These are phyloP conservation scores for Tursiops truncatus DNA, from an alignment of 2,113 vertebrate species.

Conservation along the genomic window DNA sequence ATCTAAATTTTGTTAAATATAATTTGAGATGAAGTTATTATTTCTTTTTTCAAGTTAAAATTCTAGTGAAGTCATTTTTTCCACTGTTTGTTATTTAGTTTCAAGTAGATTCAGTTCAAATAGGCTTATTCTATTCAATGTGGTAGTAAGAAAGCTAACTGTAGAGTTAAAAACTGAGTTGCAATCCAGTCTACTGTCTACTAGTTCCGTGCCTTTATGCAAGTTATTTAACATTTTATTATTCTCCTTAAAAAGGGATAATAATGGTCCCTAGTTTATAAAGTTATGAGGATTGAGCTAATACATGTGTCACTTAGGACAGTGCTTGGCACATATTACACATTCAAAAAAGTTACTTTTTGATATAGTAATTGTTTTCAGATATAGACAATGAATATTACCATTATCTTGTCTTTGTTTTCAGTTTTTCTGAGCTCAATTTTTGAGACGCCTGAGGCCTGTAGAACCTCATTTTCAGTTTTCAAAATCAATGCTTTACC, in stretches of 20 bases:
- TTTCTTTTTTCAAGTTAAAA: constrained; percentile 42
- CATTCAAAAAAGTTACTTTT: neutral
- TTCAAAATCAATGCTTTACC: neutral
- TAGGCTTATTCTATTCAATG: neutral
- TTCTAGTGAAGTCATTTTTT: neutral
- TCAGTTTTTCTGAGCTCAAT: neutral
- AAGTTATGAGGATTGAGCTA: neutral
- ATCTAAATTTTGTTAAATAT: constrained; percentile 2
- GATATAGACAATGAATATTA: neutral
- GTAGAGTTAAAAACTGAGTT: neutral
- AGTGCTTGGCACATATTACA: neutral
- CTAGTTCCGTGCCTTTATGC: neutral
- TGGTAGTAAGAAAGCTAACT: neutral
- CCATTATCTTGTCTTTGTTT: neutral
- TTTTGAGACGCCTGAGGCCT: neutral
- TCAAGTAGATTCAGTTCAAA: neutral
- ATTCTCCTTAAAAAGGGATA: neutral
- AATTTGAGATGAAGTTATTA: constrained; percentile 2
- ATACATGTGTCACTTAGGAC: neutral
- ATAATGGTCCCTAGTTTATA: neutral
- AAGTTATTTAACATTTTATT: neutral
- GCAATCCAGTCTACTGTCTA: neutral
- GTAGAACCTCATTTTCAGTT: neutral
- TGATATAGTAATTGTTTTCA: neutral
- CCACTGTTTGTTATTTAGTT: neutral